Base-by-base conservation (phyloP, 2,113 vertebrate species). In the Lepidothrix coronata region DNA sequence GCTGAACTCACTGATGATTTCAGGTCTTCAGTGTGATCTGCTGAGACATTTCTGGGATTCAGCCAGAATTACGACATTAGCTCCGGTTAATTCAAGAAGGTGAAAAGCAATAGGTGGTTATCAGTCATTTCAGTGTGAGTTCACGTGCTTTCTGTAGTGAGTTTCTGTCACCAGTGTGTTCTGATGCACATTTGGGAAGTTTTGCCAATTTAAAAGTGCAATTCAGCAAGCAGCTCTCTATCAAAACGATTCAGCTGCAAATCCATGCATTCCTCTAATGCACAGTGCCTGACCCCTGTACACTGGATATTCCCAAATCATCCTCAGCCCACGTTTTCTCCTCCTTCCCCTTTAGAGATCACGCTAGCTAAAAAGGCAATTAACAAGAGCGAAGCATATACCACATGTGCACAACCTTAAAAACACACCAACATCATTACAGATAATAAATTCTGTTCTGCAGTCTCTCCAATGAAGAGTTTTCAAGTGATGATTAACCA, bases 401-500 rank as follows among this genome's bases (percentile, higher is more conserved):
- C 27, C 75, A n/a, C 27, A 3, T 12, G 22, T 25, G 11, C 57
- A 61, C 43, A 41, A 12, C 81, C 71, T 80, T 66, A 91, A 87
- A 66, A 88, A 6, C 39, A 62, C 63, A 92, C n/a, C 37, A n/a
- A 17, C 41, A 54, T 66, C 33, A 78, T 41, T 33, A 85, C 20
- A 91, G 67, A 90, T 63, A 57, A 57, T 83, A 93, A 94, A 88
- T 85, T 72, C 43, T 75, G 39, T 65, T 93, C 48, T 4, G 10
- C 71, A 55, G 51, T 65, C 48, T 82, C 93, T 83, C 35, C 73
- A 79, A 74, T 78, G 30, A 95, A 93, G 88, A 80, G 67, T 35
- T 51, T 78, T 92, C 70, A 96, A 94, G 86, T 84, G 83, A 92
- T 89, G 82, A 94, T 88, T 88, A 95, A 94, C 59, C 63, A 94